Evolutionary conservation across 1,140 invertebrate species (phyloP), one percentile per base, ranked within the genome.

Genomic region (Bombus polaris): DNA sequence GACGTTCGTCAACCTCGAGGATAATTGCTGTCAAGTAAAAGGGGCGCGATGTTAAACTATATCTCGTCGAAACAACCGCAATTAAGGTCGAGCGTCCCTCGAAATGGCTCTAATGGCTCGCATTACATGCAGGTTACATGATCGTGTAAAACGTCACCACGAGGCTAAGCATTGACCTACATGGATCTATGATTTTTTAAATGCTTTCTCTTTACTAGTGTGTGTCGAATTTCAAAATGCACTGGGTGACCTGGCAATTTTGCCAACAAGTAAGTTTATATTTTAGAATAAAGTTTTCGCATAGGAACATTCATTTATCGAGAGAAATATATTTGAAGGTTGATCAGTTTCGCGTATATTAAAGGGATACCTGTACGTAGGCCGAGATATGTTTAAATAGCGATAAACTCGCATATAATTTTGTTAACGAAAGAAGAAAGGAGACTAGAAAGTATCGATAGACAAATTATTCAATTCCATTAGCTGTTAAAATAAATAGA

Each of bases 1-100:
- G 80, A 35, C 81, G 59, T 47, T 75, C 82, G 75, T 75, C 70
- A 73, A 39, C 62, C 59, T 59, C 73, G 59, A 44, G 57, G 71
- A 87, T 87, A 87, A 87, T 84, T 85, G 86, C 71, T 80, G 82
- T 85, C 82, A 87, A 87, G 82, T 84, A 87, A 87, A 87, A 85
- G 82, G 83, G 76, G 53, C 75, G 75, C 47, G 65, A 84, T 75
- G 86, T 87, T 85, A 84, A 87, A 73, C 76, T 68, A 59, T 75
- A 74, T 85, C 82, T 75, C 76, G 74, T 87, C 82, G 86, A 80
- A 87, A 85, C 57, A 84, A 80, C 70, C 75, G 86, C 76, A 87
- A 87, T 87, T 87, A 87, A 87, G 86, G 86, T 85, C 86, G 76
- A 71, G 82, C 75, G 70, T 39, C 68, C 66, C 65, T 81, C 53